A percentile compares a stretch with the other conserved stretches of the same genome.
Evolutionary conservation across 2,113 vertebrate genomes (phyloP).

Genomic region (Polypterus bichir): DNA sequence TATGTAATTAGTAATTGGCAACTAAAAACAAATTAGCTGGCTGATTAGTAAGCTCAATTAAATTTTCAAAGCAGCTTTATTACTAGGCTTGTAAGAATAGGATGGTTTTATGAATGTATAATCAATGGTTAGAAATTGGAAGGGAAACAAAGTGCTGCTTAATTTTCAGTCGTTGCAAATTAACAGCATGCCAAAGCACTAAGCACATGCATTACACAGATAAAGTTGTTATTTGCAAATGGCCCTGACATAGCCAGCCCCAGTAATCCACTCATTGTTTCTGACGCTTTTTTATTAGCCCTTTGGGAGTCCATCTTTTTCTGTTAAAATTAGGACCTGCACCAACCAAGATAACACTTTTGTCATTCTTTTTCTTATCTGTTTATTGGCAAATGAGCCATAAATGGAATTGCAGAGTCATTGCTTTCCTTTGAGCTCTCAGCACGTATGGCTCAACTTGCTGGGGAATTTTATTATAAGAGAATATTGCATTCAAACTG

Average conservation of each 20-base stretch:
- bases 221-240: conserved; percentile 88
- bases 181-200: conserved; percentile 49
- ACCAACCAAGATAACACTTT: conserved; percentile 69
- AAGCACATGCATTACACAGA: conserved; percentile 69
- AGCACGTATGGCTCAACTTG: background rate
- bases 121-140: conserved; percentile 63
- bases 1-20: conserved; percentile 47
- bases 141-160: conserved; percentile 66
- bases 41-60: conserved; percentile 52
- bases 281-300: conserved; percentile 70
- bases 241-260: conserved; percentile 58
- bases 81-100: conserved; percentile 46
- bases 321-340: conserved; percentile 73
- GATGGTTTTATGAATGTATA: conserved; percentile 60
- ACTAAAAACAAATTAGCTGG: conserved; percentile 53
- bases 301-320: conserved; percentile 63
- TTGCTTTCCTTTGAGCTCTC: conserved; percentile 40
- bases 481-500: too few relatives aligned
- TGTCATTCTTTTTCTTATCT: conserved; percentile 51
- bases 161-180: conserved; percentile 67
- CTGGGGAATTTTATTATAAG: background rate
- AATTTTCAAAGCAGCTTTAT: conserved; percentile 52
- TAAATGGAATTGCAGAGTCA: conserved; percentile 41
- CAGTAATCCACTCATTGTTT: conserved; percentile 59
- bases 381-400: conserved; percentile 58